Evolutionary conservation across 2,888 invertebrate genomes (phyloP).

Genomic region (Augiades crinisus): DNA sequence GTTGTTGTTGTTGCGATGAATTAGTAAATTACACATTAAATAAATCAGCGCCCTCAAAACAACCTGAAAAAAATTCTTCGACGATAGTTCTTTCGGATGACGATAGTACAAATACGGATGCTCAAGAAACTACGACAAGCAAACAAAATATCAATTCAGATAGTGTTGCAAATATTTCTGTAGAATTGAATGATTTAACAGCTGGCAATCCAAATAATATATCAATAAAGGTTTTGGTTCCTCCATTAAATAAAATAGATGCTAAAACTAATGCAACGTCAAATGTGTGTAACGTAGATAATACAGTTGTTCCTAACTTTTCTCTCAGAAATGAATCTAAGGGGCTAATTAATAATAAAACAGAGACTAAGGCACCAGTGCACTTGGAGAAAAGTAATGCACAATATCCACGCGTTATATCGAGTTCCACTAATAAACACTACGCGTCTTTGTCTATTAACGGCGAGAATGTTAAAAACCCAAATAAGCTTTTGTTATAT

Average conservation of each 20-base stretch:
- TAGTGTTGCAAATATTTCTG: neutral
- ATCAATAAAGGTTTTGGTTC: neutral
- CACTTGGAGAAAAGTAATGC: neutral
- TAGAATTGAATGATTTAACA: neutral
- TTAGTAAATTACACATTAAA: no score
- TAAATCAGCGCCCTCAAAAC: neutral
- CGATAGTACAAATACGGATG: neutral
- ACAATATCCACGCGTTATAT: neutral
- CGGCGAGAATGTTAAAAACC: neutral
- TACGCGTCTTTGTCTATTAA: no score
- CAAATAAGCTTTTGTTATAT: neutral
- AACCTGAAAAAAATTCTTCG: neutral
- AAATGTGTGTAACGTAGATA: no score
- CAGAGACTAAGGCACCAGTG: constrained; percentile 1
- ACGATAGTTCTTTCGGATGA: constrained; percentile 2
- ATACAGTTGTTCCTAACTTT: no score
- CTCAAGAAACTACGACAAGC: neutral
- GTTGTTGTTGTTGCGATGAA: no score
- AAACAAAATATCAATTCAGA: neutral
- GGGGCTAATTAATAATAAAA: no score
- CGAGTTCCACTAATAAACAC: no score
- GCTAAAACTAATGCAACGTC: neutral
- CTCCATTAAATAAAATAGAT: no score
- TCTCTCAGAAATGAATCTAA: no score
- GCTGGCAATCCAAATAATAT: neutral